Evolutionary conservation across 2,888 invertebrate species (phyloP).

Genomic region (Seira musarum): DNA sequence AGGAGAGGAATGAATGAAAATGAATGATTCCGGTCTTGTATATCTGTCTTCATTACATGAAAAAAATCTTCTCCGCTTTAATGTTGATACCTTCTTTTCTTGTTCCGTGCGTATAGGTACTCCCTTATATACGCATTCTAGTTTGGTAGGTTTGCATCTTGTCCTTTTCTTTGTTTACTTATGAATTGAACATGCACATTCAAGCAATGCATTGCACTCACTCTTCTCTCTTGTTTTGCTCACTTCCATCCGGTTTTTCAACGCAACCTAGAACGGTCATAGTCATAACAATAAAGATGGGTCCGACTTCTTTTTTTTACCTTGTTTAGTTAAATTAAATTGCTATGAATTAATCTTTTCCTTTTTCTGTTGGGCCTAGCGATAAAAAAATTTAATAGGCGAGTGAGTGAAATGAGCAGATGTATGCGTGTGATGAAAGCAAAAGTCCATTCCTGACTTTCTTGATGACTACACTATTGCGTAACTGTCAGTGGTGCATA

Average conservation of each 20-base stretch:
- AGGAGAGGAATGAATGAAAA: conserved; percentile 42
- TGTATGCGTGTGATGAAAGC: not conserved
- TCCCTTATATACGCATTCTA: not conserved
- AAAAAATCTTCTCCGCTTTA: not conserved
- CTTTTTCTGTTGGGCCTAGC: not conserved
- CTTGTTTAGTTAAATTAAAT: conserved; percentile 6
- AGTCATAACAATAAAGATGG: conserved; percentile 3
- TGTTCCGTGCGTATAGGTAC: not conserved
- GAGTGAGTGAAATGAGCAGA: not conserved
- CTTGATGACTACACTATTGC: too few species aligned
- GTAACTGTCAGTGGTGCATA: not conserved
- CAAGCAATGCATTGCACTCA: too few species aligned
- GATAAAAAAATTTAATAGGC: not conserved
- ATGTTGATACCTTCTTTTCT: conserved; percentile 1
- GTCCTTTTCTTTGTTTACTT: too few species aligned
- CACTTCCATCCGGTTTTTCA: conserved; percentile 3
- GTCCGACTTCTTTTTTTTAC: not conserved
- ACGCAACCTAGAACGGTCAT: not conserved
- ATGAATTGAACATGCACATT: too few species aligned
- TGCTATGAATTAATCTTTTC: not conserved
- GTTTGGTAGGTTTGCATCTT: too few species aligned
- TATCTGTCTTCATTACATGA: conserved; percentile 21
- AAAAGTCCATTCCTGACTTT: not conserved
- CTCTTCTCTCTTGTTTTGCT: too few species aligned
- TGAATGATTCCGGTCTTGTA: conserved; percentile 49